Evolutionary conservation across 1,140 invertebrate species (phyloP).

Genomic region (Aporrectodea caliginosa): DNA sequence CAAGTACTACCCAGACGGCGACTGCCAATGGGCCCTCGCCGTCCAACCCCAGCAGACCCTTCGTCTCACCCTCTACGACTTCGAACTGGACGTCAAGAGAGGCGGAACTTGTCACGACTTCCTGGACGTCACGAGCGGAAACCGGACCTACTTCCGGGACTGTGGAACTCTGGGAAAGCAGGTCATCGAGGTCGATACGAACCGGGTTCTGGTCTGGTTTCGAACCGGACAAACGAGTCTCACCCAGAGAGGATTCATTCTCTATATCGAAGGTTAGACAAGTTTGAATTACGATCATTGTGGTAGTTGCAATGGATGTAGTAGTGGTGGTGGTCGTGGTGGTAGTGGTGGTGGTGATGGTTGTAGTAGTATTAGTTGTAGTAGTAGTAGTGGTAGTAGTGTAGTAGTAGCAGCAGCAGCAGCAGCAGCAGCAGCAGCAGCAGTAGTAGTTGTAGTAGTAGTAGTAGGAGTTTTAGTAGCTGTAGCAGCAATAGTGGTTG

Average conservation of each 20-base stretch:
- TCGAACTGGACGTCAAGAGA: slow-evolving; percentile 31
- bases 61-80: slow-evolving; percentile 24
- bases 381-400: too few relatives aligned
- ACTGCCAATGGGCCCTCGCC: slow-evolving; percentile 21
- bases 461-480: too few relatives aligned
- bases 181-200: background rate
- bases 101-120: slow-evolving; percentile 23
- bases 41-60: slow-evolving; percentile 22
- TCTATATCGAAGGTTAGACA: slow-evolving; percentile 31
- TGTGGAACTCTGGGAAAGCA: slow-evolving; percentile 20
- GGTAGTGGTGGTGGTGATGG: too few relatives aligned
- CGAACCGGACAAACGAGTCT: slow-evolving; percentile 26
- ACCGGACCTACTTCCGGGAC: slow-evolving; percentile 17
- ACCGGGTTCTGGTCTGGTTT: slow-evolving; percentile 20
- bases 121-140: background rate
- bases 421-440: too few relatives aligned
- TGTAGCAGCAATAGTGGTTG: too few relatives aligned
- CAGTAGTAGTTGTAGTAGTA: too few relatives aligned
- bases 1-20: slow-evolving; percentile 29
- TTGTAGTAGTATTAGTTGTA: too few relatives aligned
- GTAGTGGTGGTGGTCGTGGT: too few relatives aligned
- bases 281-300: too few relatives aligned
- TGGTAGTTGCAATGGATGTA: too few relatives aligned
- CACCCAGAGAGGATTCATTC: slow-evolving; percentile 27
- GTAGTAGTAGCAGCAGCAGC: too few relatives aligned